Percentiles rank a stretch among this genome's conserved stretches.
Conservation (phyloP, 2,113 vertebrate species). For the Cephalopholis sonnerati region DNA sequence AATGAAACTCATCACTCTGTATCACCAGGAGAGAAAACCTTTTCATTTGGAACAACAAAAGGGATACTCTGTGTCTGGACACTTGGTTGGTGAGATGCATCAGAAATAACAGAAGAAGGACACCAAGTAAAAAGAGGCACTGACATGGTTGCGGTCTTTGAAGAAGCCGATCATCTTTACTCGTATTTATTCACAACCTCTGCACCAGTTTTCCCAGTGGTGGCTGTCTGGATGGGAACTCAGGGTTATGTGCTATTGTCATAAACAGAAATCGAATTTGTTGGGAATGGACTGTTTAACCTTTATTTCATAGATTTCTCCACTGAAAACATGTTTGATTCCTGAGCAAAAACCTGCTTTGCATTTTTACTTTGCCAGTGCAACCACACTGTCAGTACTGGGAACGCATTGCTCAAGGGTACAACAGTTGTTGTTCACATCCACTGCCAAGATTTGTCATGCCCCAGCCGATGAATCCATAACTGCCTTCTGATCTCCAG, state of each 20-base stretch:
- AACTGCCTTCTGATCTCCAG: constrained; percentile 23
- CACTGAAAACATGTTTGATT: not conserved
- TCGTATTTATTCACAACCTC: not conserved
- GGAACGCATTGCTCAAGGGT: constrained; percentile 45
- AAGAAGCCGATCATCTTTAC: not conserved
- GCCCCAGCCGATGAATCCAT: constrained; percentile 20
- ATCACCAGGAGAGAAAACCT: constrained; percentile 29
- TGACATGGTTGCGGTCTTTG: not conserved
- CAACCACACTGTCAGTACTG: not conserved
- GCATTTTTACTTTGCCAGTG: not conserved
- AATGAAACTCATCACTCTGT: constrained; percentile 43
- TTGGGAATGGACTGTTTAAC: constrained; percentile 1
- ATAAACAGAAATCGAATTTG: not conserved
- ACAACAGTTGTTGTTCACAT: constrained; percentile 8
- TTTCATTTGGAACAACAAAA: constrained; percentile 65
- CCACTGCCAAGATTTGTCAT: constrained; percentile 20
- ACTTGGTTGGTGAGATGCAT: constrained; percentile 15
- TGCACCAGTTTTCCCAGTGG: not conserved
- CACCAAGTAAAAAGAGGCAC: not conserved
- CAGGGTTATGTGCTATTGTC: not conserved
- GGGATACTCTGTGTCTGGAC: constrained; percentile 7
- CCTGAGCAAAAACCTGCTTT: not conserved
- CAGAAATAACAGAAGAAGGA: constrained; percentile 18
- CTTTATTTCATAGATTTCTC: constrained; percentile 6
- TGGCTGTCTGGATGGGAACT: not conserved